Percentiles rank a stretch among this genome's conserved stretches.
Evolutionary conservation across 2,113 vertebrate species (phyloP).

Genomic region (Phalacrocorax aristotelis): DNA sequence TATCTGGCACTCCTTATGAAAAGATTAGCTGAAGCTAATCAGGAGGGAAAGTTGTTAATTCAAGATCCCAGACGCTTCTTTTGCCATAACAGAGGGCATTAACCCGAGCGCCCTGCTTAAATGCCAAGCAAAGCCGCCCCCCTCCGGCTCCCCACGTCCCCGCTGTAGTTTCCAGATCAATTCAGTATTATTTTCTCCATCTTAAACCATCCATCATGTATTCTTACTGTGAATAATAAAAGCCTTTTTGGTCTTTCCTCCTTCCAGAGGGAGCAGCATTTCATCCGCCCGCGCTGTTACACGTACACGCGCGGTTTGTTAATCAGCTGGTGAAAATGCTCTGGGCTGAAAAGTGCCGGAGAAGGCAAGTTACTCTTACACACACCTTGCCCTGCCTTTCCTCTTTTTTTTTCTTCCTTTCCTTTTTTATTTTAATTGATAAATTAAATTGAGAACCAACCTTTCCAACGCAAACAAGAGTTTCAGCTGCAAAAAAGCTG

Average conservation of each 20-base stretch:
- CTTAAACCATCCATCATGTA: neutral
- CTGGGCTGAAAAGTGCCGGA: neutral
- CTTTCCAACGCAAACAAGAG: neutral
- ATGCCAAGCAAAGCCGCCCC: neutral
- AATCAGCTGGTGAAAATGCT: neutral
- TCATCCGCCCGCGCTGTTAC: neutral
- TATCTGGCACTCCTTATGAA: neutral
- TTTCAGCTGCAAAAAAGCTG: neutral
- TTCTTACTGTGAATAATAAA: neutral
- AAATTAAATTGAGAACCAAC: neutral
- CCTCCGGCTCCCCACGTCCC: neutral
- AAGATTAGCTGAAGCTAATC: neutral
- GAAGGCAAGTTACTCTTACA: neutral
- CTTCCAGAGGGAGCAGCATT: neutral
- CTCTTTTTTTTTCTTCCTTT: neutral
- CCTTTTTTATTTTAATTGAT: neutral
- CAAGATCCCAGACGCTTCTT: neutral
- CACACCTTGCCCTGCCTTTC: neutral
- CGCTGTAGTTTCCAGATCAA: neutral
- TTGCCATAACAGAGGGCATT: too few species aligned
- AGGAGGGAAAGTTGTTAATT: neutral
- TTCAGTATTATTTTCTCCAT: neutral
- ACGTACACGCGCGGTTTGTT: fast-evolving
- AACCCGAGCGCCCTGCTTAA: neutral
- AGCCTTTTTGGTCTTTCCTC: neutral